Conservation (phyloP, 2,113 vertebrate species). For the Chitala chitala region DNA sequence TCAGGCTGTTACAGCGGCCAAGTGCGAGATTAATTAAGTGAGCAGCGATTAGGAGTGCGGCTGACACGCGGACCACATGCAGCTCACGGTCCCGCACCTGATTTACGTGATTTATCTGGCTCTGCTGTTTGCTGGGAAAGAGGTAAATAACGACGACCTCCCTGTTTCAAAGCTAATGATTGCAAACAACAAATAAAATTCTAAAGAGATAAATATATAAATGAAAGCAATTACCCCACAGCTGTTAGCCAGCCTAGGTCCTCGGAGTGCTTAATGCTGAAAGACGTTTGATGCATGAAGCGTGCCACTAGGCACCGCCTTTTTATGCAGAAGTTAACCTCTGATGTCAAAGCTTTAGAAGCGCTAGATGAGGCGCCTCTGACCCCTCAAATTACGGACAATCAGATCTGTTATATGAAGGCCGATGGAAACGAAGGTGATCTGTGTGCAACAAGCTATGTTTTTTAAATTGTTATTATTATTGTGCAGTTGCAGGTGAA, state of each 20-base stretch:
- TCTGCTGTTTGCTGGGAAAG: conserved; percentile 34
- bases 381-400: background rate
- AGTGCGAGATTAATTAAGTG: conserved; percentile 68
- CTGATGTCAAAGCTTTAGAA: background rate
- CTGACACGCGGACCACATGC: conserved; percentile 28
- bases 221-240: conserved; percentile 29
- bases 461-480: too few species aligned
- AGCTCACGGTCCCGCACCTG: background rate
- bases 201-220: conserved; percentile 32
- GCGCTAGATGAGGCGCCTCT: background rate
- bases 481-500: background rate
- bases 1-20: conserved; percentile 60
- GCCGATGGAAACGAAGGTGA: background rate
- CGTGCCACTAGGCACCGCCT: background rate
- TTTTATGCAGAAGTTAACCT: background rate
- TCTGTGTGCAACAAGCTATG: background rate
- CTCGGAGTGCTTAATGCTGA: conserved; percentile 32
- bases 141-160: conserved; percentile 43
- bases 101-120: conserved; percentile 38
- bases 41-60: conserved; percentile 51
- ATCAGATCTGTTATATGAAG: background rate
- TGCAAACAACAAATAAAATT: conserved; percentile 44
- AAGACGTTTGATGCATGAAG: background rate
- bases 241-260: conserved; percentile 42
- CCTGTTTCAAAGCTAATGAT: conserved; percentile 43